Evolutionary conservation across 2,797 vertebrate species (phyloP), one percentile per base, ranked within the genome.

Genomic region (Menidia menidia): DNA sequence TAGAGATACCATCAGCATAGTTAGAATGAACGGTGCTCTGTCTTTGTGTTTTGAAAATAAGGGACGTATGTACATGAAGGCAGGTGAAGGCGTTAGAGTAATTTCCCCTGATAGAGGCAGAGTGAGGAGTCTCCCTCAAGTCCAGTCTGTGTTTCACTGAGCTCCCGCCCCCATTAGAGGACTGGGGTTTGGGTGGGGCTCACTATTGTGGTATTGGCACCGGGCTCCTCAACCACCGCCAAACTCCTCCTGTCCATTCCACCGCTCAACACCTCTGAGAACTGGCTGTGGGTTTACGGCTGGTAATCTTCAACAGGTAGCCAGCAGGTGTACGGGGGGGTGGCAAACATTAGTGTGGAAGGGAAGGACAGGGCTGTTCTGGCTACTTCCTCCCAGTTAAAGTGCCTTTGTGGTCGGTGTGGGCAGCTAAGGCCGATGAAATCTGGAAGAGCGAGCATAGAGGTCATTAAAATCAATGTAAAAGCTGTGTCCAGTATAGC

Each of bases 361-460:
- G 35, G 35, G 35, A 10, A 39, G 35, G 35, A 10, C 8, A 6
- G 19, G 7, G n/a, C 54, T 9, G 54, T 14, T 0, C 31, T 39
- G 48, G 51, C 39, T 50, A 11, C 5, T 30, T 31, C 1, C n/a
- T 47, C 64, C 60, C 33, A 4, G 53, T 66, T 1, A n/a, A 66
- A 77, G 76, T 75, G 78, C 67, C 74, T 47, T 61, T 16, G 55
- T 42, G 62, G 39, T 68, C 19, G 15, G 43, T 33, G 3, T 9
- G 19, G 33, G 35, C 64, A 59, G 56, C 93, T 95, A 98, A 2
- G 97, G 97, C 71, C 97, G 95, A 84, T 99, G 97, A 87, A 96
- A 99, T 77, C 97, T 99, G 80, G 55, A 90, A 81, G 5, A 65
- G 0, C 41, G 16, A 47, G 63, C 64, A n/a, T 44, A 35, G n/a